phyloP scores from a whole-genome alignment of 2,113 vertebrate genomes.

The Paratilapia polleni region DNA sequence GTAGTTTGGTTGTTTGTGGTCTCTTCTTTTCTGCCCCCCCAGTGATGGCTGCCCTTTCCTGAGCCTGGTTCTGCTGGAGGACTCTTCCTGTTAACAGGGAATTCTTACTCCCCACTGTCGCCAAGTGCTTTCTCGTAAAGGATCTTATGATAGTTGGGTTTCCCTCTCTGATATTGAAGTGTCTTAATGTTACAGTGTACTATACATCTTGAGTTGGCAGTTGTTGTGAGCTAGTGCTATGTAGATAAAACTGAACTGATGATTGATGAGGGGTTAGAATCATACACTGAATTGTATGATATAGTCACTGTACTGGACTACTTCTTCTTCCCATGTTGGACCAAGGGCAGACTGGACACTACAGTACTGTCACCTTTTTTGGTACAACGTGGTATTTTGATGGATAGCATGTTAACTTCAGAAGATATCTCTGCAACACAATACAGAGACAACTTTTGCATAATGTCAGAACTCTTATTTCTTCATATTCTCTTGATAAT shows the following conservation, averaged over 20 bases:
- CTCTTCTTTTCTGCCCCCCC: neutral
- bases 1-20: neutral
- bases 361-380: neutral
- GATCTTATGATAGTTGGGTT: neutral
- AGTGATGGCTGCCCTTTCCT: neutral
- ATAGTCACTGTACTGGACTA: neutral
- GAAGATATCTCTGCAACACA: neutral
- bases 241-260: no score
- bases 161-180: neutral
- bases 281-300: neutral
- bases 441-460: neutral
- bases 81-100: neutral
- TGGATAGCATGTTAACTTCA: neutral
- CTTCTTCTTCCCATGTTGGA: neutral
- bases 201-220: neutral
- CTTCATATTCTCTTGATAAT: neutral
- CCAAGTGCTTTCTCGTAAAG: neutral
- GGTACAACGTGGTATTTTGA: neutral
- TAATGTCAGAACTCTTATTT: neutral
- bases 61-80: neutral
- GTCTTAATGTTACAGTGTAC: neutral
- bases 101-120: neutral
- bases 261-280: neutral
- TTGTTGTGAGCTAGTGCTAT: neutral
- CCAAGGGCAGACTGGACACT: neutral